Conservation (phyloP, 2,797 vertebrate species). For the Glyptemys insculpta region DNA sequence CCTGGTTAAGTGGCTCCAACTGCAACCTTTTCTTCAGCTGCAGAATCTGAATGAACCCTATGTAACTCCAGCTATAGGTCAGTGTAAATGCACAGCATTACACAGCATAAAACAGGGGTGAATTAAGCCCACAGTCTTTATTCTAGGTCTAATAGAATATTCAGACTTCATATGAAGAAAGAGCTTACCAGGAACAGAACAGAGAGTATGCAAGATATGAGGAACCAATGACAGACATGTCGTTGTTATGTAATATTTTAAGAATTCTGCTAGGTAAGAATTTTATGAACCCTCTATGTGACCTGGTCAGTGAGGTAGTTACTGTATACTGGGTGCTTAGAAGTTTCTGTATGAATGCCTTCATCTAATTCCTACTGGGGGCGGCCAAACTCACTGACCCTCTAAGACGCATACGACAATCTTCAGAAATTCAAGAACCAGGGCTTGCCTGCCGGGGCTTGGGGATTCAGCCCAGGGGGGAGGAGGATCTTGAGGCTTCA, state of each 20-base stretch:
- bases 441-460: too few species aligned
- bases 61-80: neutral
- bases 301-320: neutral
- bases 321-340: neutral
- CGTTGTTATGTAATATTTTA: neutral
- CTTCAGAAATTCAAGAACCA: too few species aligned
- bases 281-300: neutral
- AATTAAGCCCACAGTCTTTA: neutral
- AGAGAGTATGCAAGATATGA: neutral
- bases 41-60: neutral
- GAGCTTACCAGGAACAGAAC: neutral
- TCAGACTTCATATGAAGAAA: rapidly evolving
- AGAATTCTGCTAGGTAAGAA: neutral
- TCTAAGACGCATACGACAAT: too few species aligned
- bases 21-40: neutral
- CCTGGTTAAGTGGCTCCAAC: neutral
- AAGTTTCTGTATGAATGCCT: neutral
- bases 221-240: neutral
- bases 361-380: neutral
- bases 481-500: too few species aligned
- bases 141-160: neutral
- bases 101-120: neutral
- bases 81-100: neutral
- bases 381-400: too few species aligned
- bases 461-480: too few species aligned